Conservation (phyloP, 2,113 vertebrate genomes). For the Orthonyx spaldingii region DNA sequence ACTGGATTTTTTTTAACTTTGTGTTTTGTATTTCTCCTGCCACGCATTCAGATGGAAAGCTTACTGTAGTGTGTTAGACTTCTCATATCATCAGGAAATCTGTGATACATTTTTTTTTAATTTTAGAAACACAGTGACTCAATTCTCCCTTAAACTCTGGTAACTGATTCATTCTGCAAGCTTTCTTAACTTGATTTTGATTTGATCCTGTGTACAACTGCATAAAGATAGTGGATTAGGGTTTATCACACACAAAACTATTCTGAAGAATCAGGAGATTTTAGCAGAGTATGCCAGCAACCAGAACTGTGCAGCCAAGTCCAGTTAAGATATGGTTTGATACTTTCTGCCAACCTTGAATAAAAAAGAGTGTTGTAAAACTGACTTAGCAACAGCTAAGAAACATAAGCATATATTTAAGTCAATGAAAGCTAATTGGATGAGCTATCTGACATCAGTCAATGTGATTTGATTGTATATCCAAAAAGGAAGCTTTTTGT, state of each 20-base stretch:
- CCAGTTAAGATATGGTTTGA: neutral
- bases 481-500: neutral
- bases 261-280: neutral
- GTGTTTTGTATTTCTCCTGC: neutral
- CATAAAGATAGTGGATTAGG: neutral
- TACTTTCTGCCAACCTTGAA: neutral
- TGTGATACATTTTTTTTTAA: neutral
- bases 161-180: neutral
- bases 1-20: neutral
- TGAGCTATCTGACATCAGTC: neutral
- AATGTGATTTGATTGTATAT: neutral
- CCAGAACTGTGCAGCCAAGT: neutral
- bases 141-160: neutral
- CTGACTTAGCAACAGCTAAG: neutral
- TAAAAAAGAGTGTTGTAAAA: neutral
- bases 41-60: neutral
- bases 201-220: neutral
- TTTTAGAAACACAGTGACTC: neutral
- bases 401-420: neutral
- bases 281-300: neutral
- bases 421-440: neutral
- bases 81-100: neutral
- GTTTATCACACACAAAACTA: neutral
- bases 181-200: neutral
- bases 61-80: neutral